phyloP scores from a whole-genome alignment of 2,888 invertebrate species.

The Torymus tubicola region DNA sequence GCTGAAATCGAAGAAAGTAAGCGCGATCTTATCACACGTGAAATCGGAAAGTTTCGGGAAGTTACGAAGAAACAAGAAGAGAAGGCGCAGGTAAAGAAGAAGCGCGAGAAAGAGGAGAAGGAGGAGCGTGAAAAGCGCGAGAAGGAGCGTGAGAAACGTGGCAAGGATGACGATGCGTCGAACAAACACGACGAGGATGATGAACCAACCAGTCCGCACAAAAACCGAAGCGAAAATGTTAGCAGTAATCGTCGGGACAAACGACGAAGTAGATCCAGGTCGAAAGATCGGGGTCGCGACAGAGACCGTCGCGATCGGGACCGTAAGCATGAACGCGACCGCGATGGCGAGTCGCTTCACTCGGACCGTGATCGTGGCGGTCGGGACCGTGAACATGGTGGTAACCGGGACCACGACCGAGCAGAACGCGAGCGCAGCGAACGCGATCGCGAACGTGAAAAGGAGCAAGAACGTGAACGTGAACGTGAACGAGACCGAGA shows the following conservation, averaged over 20 bases:
- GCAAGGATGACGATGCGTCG: constrained; percentile 49
- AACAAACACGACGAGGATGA: constrained; percentile 67
- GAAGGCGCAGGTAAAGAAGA: constrained; percentile 80
- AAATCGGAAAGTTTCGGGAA: constrained; percentile 98
- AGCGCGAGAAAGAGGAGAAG: constrained; percentile 78
- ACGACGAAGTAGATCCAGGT: constrained; percentile 77
- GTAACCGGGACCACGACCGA: constrained; percentile 75
- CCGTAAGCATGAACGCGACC: constrained; percentile 70
- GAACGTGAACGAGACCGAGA: constrained; percentile 81
- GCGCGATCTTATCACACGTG: constrained; percentile 95
- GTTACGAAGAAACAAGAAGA: constrained; percentile 95
- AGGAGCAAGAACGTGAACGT: constrained; percentile 76
- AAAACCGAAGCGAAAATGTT: constrained; percentile 70
- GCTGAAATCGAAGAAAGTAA: constrained; percentile 97
- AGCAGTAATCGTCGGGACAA: constrained; percentile 73
- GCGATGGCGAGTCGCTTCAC: constrained; percentile 71
- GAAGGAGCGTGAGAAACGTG: constrained; percentile 64
- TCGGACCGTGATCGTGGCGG: constrained; percentile 78
- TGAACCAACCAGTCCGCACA: constrained; percentile 71
- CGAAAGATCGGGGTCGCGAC: constrained; percentile 77
- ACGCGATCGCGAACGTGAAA: constrained; percentile 75
- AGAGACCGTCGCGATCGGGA: constrained; percentile 74
- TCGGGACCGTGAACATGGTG: constrained; percentile 65
- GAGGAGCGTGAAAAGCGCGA: constrained; percentile 76
- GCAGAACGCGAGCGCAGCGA: constrained; percentile 76